Percentiles rank a stretch among this genome's conserved stretches.
Conservation (phyloP, 2,113 vertebrate genomes). For the Isichthys henryi region DNA sequence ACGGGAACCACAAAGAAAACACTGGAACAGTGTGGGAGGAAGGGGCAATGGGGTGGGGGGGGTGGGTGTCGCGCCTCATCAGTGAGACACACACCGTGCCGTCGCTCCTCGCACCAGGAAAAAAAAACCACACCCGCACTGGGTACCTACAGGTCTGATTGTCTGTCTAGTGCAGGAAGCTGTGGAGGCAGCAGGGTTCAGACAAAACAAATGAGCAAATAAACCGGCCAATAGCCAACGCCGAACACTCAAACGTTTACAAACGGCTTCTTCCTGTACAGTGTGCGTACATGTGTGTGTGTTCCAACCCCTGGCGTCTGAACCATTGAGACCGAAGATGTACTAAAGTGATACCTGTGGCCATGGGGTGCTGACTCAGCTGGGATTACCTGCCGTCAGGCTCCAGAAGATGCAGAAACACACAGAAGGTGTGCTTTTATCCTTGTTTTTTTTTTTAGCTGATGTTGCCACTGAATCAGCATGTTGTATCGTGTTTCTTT, state of each 20-base stretch:
- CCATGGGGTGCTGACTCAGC: constrained; percentile 11
- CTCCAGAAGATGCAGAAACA: constrained; percentile 20
- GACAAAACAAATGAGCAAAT: neutral
- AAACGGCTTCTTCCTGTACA: neutral
- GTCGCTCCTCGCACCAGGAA: neutral
- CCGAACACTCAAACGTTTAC: neutral
- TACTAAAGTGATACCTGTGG: neutral
- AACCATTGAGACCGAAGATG: constrained; percentile 2
- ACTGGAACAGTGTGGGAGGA: neutral
- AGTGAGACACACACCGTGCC: neutral
- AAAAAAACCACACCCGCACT: neutral
- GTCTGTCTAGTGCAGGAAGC: constrained; percentile 15
- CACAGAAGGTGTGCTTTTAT: constrained; percentile 27
- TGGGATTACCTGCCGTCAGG: constrained; percentile 1
- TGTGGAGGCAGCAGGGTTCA: neutral
- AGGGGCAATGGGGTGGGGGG: neutral
- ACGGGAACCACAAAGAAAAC: constrained; percentile 1
- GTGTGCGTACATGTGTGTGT: neutral
- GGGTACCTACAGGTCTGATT: constrained; percentile 13
- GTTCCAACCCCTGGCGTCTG: neutral
- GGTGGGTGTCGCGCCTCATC: neutral
- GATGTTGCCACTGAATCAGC: constrained; percentile 15
- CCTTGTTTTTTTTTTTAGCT: constrained; percentile 7
- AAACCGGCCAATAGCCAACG: neutral
- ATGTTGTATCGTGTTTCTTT: constrained; percentile 3